Evolutionary conservation across 2,113 vertebrate genomes (phyloP).

Genomic region (Entelurus aequoreus): DNA sequence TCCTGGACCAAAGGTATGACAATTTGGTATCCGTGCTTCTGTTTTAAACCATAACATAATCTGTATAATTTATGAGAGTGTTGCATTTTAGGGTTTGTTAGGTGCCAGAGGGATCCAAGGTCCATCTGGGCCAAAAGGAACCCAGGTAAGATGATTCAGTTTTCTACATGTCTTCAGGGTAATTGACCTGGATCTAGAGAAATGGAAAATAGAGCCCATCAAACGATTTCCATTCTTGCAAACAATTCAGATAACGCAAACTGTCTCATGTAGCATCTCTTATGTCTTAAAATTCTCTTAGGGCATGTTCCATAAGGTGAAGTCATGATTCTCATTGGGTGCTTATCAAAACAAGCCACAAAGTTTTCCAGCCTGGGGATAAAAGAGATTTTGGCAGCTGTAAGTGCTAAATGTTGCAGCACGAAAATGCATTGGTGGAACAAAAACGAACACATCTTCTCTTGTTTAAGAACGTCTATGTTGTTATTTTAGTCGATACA

Average conservation of each 20-base stretch:
- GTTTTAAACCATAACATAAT: neutral
- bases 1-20: slow-evolving; percentile 86
- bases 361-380: slow-evolving; percentile 40
- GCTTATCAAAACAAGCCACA: slow-evolving; percentile 46
- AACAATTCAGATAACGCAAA: slow-evolving; percentile 6
- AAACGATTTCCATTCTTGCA: slow-evolving; percentile 20
- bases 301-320: slow-evolving; percentile 51
- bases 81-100: slow-evolving; percentile 78
- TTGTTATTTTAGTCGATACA: neutral
- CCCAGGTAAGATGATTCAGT: slow-evolving; percentile 74
- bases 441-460: neutral
- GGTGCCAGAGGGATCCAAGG: slow-evolving; percentile 84
- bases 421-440: neutral
- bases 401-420: slow-evolving; percentile 17
- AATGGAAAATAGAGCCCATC: slow-evolving; percentile 33
- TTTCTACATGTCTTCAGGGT: neutral
- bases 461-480: neutral
- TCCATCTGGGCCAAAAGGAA: slow-evolving; percentile 84
- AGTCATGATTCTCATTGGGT: slow-evolving; percentile 47
- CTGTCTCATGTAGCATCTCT: slow-evolving; percentile 14
- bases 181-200: neutral
- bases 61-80: neutral
- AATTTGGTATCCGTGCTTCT: neutral
- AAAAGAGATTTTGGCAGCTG: slow-evolving; percentile 28
- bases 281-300: slow-evolving; percentile 7